Evolutionary conservation across 2,113 vertebrate species (phyloP).

Genomic region (Mesembrinibis cayennensis): DNA sequence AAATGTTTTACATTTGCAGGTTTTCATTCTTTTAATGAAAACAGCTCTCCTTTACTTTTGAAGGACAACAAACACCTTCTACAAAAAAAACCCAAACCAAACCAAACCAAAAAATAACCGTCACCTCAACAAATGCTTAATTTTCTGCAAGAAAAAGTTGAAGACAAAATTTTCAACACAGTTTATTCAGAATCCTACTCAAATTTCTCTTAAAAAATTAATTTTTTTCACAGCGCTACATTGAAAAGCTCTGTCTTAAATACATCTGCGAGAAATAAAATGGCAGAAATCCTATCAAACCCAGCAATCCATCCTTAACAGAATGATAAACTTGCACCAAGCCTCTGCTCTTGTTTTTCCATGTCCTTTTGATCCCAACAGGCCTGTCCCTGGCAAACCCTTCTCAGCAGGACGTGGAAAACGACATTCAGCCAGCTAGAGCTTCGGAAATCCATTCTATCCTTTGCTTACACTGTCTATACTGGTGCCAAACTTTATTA

Average conservation of each 20-base stretch:
- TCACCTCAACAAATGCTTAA: background rate
- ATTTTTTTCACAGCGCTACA: background rate
- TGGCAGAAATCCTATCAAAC: background rate
- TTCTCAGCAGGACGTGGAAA: background rate
- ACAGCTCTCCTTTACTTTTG: background rate
- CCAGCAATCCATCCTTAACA: background rate
- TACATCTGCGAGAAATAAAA: background rate
- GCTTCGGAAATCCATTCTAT: background rate
- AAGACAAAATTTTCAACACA: background rate
- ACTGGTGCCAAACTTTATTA: slow-evolving; percentile 3
- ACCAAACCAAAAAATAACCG: background rate
- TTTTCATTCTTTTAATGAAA: background rate
- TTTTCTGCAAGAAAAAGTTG: background rate
- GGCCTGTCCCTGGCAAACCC: background rate
- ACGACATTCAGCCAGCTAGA: background rate
- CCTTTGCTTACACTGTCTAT: background rate
- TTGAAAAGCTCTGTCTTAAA: background rate
- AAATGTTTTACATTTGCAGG: background rate
- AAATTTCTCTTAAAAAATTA: background rate
- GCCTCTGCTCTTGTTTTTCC: background rate
- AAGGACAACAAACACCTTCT: background rate
- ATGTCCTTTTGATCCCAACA: background rate
- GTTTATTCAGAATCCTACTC: background rate
- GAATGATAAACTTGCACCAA: background rate
- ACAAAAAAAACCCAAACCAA: background rate